A percentile compares a stretch with the other conserved stretches of the same genome.
Conservation (phyloP, 2,797 vertebrate genomes). For the Silurus aristotelis region DNA sequence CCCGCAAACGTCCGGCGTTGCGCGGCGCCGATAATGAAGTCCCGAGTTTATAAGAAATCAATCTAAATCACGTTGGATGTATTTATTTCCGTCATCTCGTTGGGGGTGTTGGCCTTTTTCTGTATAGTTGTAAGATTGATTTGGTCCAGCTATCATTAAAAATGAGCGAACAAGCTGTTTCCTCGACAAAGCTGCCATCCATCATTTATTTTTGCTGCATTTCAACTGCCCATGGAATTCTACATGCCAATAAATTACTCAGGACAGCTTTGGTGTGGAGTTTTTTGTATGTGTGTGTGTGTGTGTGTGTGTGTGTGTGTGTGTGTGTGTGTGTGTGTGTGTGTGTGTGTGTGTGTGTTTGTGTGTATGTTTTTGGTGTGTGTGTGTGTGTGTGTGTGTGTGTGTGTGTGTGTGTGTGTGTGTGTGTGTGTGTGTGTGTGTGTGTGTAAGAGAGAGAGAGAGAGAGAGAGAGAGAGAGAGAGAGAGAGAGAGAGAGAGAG, state of each 20-base stretch:
- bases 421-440: background rate
- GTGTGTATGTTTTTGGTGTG: background rate
- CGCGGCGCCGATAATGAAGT: conserved; percentile 59
- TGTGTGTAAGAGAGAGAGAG: too few species aligned
- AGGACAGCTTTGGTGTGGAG: conserved; percentile 10
- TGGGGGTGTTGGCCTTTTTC: conserved; percentile 21
- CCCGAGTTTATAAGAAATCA: conserved; percentile 58
- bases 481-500: background rate
- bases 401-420: conserved; percentile 13
- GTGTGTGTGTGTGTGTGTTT: conserved; percentile 25
- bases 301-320: conserved; percentile 24
- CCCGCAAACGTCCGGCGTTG: conserved; percentile 70
- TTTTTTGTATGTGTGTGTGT: conserved; percentile 15
- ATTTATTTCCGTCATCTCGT: conserved; percentile 45
- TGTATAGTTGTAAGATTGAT: conserved; percentile 38
- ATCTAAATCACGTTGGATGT: conserved; percentile 51
- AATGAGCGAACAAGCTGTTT: conserved; percentile 49
- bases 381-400: conserved; percentile 18
- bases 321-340: conserved; percentile 13
- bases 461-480: background rate
- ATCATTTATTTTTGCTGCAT: conserved; percentile 45
- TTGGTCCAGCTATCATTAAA: conserved; percentile 36
- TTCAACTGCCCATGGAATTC: conserved; percentile 37
- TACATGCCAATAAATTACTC: conserved; percentile 41
- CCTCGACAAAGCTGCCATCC: conserved; percentile 39